Percentiles rank a stretch among this genome's conserved stretches.
Conservation (phyloP, 2,113 vertebrate species). For the Crotalus viridis region DNA sequence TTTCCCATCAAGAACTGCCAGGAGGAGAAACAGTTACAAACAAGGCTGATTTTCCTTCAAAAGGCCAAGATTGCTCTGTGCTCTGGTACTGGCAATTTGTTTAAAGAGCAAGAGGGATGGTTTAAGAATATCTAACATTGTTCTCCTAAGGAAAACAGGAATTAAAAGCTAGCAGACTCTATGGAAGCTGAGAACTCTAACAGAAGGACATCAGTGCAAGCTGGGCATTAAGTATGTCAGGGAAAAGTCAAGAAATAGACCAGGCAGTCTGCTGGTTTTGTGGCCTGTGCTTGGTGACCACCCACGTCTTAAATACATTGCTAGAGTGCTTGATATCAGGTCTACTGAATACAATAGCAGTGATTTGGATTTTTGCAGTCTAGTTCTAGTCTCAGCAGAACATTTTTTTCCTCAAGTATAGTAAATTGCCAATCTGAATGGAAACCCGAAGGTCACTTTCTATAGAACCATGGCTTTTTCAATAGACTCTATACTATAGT, state of each 20-base stretch:
- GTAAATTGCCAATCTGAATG: neutral
- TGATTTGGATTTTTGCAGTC: neutral
- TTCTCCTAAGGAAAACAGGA: neutral
- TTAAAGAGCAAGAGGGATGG: neutral
- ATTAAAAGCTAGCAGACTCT: no score
- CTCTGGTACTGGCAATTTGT: neutral
- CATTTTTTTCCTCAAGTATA: neutral
- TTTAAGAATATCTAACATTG: neutral
- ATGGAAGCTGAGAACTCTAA: neutral
- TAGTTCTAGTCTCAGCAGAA: neutral
- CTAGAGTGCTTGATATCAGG: neutral
- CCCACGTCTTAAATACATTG: neutral
- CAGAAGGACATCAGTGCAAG: neutral
- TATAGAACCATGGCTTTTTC: neutral
- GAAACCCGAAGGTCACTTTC: neutral
- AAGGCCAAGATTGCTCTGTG: neutral
- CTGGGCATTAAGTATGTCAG: neutral
- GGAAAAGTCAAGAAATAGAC: neutral
- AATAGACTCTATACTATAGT: no score
- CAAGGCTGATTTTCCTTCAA: neutral
- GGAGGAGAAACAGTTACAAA: neutral
- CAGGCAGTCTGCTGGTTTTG: fast-evolving
- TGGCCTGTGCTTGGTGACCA: fast-evolving
- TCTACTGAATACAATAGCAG: neutral
- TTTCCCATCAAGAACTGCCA: neutral